These are phyloP conservation scores for Drusus annulatus DNA, from an alignment of 1,140 invertebrate genomes.

Conservation along the genomic window DNA sequence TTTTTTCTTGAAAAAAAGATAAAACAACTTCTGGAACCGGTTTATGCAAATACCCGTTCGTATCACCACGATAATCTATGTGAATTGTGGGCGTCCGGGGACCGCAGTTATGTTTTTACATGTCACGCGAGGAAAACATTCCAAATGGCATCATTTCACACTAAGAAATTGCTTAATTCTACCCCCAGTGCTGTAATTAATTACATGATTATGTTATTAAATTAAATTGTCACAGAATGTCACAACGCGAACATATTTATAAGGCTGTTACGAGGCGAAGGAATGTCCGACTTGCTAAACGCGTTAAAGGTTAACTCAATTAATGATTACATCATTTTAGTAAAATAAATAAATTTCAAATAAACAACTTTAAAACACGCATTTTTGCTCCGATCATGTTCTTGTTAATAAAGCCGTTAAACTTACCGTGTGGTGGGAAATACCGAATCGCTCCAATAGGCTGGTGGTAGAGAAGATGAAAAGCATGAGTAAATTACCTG, in stretches of 20 bases:
- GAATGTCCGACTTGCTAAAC: neutral
- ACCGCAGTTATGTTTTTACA: slow-evolving; percentile 8
- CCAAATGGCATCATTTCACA: slow-evolving; percentile 23
- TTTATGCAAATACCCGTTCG: neutral
- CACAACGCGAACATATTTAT: slow-evolving; percentile 8
- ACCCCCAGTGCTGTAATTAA: slow-evolving; percentile 12
- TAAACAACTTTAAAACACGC: too few relatives aligned
- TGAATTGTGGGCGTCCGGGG: slow-evolving; percentile 21
- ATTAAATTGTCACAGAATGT: neutral
- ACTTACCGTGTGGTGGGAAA: too few relatives aligned
- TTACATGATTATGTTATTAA: slow-evolving; percentile 30
- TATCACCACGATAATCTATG: slow-evolving; percentile 28
- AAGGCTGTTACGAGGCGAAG: neutral
- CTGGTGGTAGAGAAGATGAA: too few relatives aligned
- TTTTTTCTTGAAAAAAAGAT: neutral
- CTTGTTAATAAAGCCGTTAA: too few relatives aligned
- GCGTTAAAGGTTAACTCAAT: neutral
- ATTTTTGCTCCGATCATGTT: too few relatives aligned
- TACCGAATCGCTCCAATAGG: too few relatives aligned
- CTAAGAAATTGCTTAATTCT: slow-evolving; percentile 1
- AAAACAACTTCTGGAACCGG: neutral
- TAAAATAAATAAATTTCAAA: neutral
- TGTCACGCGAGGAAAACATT: slow-evolving; percentile 23
- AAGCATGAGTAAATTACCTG: too few relatives aligned
- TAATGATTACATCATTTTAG: neutral